Conservation (phyloP, 2,888 invertebrate genomes). For the Imbricaverruca yamaguchii region DNA sequence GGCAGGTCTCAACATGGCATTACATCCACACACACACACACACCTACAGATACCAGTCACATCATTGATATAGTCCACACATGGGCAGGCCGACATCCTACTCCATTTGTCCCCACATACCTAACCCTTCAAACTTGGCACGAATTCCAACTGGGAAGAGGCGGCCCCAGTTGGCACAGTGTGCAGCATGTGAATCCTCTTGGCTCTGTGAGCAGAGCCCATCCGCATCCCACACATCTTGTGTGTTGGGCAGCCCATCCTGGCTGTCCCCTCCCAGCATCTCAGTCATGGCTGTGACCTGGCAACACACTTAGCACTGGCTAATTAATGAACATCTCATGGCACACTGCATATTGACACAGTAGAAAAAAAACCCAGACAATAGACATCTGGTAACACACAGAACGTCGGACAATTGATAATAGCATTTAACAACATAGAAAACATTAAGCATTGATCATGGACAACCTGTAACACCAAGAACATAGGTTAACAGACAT, state of each 20-base stretch:
- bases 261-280: not conserved
- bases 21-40: no score
- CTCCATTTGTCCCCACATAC: not conserved
- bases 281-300: not conserved
- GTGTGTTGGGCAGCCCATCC: slow-evolving; percentile 2
- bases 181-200: not conserved
- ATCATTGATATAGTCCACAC: no score
- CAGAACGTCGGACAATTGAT: no score
- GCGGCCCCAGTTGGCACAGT: not conserved
- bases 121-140: not conserved
- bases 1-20: no score
- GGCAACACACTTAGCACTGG: not conserved
- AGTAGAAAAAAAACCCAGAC: not conserved
- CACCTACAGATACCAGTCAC: no score
- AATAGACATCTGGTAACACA: not conserved
- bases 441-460: no score
- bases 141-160: not conserved
- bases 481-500: no score
- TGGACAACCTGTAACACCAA: no score
- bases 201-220: not conserved
- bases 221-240: not conserved
- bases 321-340: not conserved
- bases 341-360: not conserved
- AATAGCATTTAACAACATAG: no score
- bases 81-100: no score